phyloP scores from a whole-genome alignment of 2,888 invertebrate genomes.

The Deilephila elpenor region DNA sequence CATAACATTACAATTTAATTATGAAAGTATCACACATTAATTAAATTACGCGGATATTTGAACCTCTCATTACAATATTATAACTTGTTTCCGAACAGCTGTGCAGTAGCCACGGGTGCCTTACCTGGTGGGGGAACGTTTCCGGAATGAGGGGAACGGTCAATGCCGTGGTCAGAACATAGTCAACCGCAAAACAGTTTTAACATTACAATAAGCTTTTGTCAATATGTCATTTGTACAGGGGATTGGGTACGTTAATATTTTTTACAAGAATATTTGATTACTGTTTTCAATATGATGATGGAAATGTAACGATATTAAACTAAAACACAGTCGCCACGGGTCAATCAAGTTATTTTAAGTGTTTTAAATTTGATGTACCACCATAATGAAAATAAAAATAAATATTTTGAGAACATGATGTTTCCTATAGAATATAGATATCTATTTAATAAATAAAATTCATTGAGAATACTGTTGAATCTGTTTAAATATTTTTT shows the following conservation, averaged over 20 bases:
- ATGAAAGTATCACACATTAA: neutral
- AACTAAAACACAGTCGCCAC: no score
- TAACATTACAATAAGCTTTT: neutral
- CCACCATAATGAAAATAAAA: no score
- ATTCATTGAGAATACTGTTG: no score
- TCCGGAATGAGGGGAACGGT: constrained; percentile 62
- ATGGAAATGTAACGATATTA: no score
- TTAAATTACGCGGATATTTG: neutral
- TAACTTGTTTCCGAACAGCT: neutral
- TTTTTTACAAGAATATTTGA: neutral
- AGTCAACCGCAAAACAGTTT: constrained; percentile 49
- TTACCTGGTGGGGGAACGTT: constrained; percentile 57
- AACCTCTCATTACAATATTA: constrained; percentile 9
- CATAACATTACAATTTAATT: no score
- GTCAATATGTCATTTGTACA: neutral
- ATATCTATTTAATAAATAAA: no score
- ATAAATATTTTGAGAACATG: no score
- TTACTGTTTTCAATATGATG: no score
- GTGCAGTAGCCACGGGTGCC: constrained; percentile 57
- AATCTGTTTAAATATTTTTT: no score
- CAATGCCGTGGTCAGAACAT: constrained; percentile 57
- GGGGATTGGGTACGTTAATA: neutral
- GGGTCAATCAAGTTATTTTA: no score
- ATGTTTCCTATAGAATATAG: no score
- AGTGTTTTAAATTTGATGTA: no score